A percentile compares a stretch with the other conserved stretches of the same genome.
Evolutionary conservation across 2,888 invertebrate genomes (phyloP).

Genomic region (Steinernema carpocapsae): DNA sequence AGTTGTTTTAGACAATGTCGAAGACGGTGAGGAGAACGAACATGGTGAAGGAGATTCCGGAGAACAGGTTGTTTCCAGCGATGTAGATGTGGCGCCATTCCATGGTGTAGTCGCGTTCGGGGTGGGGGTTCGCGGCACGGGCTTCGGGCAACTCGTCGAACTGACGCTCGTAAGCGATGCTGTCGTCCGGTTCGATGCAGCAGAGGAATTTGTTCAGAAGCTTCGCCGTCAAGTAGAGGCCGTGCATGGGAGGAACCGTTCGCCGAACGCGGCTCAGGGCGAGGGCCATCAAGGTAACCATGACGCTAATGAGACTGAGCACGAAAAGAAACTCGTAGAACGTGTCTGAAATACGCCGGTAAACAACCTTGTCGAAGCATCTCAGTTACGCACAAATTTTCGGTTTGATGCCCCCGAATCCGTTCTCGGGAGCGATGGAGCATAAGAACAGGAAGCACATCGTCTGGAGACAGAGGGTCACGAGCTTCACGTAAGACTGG

Average conservation of each 20-base stretch:
- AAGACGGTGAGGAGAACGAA: slow-evolving; percentile 59
- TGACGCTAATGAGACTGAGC: slow-evolving; percentile 56
- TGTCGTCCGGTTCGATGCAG: slow-evolving; percentile 64
- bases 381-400: slow-evolving; percentile 59
- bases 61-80: slow-evolving; percentile 64
- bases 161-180: slow-evolving; percentile 41
- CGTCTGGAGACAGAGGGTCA: slow-evolving; percentile 61
- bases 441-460: slow-evolving; percentile 65
- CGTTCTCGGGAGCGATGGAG: slow-evolving; percentile 64
- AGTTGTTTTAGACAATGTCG: slow-evolving; percentile 49
- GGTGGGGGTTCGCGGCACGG: neutral
- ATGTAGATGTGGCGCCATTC: slow-evolving; percentile 67
- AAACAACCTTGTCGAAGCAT: too few species aligned
- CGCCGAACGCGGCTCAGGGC: slow-evolving; percentile 59
- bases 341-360: slow-evolving; percentile 51
- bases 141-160: slow-evolving; percentile 33
- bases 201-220: slow-evolving; percentile 62
- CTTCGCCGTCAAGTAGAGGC: slow-evolving; percentile 59
- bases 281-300: slow-evolving; percentile 58
- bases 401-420: slow-evolving; percentile 62
- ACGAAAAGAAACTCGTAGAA: slow-evolving; percentile 65
- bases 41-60: slow-evolving; percentile 60
- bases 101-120: slow-evolving; percentile 55
- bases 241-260: slow-evolving; percentile 62
- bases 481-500: slow-evolving; percentile 61